A percentile compares a stretch with the other conserved stretches of the same genome.
Conservation (phyloP, 1,140 invertebrate genomes). For the Ceratoteleas bidentatus region DNA sequence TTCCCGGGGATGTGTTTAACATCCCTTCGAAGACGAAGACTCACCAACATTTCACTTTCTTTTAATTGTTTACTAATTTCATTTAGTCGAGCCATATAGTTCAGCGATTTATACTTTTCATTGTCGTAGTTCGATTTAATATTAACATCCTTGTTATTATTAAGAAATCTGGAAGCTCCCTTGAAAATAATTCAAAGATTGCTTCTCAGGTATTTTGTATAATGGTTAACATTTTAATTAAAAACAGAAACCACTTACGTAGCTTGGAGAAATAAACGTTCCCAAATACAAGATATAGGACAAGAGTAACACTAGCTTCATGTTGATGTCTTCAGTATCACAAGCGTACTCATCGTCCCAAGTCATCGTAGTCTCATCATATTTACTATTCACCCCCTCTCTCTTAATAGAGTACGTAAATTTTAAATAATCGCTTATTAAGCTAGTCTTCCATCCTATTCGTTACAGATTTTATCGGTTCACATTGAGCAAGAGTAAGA, state of each 20-base stretch:
- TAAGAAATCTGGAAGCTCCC: conserved; percentile 5
- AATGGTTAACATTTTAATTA: conserved; percentile 3
- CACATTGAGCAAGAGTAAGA: conserved; percentile 6
- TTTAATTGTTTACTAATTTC: background rate
- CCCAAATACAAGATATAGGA: conserved; percentile 2
- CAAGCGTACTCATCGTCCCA: background rate
- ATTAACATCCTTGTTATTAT: background rate
- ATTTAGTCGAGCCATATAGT: conserved; percentile 7
- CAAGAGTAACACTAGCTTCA: conserved; percentile 16
- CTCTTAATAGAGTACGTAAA: conserved; percentile 4
- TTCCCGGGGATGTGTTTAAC: conserved; percentile 60
- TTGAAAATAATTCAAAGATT: background rate
- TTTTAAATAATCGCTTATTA: conserved; percentile 11
- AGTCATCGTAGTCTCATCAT: conserved; percentile 1
- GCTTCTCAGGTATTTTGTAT: background rate
- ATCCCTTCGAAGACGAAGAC: conserved; percentile 41
- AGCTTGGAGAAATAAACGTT: background rate
- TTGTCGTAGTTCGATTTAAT: conserved; percentile 9
- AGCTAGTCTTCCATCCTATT: conserved; percentile 6
- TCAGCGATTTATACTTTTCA: conserved; percentile 18
- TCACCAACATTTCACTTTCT: background rate
- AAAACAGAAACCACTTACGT: conserved; percentile 17
- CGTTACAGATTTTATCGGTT: conserved; percentile 15
- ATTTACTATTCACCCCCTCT: conserved; percentile 9
- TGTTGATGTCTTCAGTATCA: conserved; percentile 26